Percentiles rank a stretch among this genome's conserved stretches.
These are phyloP conservation scores for Pseudopipra pipra DNA, from an alignment of 2,113 vertebrate genomes.

Conservation along the genomic window DNA sequence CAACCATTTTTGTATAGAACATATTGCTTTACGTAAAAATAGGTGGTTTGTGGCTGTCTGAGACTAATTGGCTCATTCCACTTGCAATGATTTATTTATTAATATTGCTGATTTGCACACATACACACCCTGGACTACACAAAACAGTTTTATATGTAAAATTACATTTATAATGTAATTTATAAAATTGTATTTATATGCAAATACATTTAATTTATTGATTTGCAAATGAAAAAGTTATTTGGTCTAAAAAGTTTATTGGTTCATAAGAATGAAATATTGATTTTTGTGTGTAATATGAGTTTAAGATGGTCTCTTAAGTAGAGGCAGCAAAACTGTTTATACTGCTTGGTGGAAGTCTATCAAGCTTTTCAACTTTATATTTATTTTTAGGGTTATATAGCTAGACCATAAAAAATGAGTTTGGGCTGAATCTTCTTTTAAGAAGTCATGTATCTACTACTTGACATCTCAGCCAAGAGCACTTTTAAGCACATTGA, in stretches of 20 bases:
- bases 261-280: slow-evolving; percentile 30
- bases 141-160: background rate
- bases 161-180: background rate
- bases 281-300: slow-evolving; percentile 7
- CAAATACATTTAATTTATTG: slow-evolving; percentile 44
- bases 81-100: background rate
- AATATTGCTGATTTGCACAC: background rate
- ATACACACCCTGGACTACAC: background rate
- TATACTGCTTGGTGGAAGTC: background rate
- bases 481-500: background rate
- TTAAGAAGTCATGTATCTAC: background rate
- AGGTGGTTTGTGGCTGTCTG: background rate
- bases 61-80: background rate
- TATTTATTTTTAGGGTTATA: background rate
- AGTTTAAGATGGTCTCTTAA: background rate
- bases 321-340: background rate
- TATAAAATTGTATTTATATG: background rate
- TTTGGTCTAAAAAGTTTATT: slow-evolving; percentile 14
- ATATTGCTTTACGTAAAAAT: background rate
- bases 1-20: background rate
- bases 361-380: background rate
- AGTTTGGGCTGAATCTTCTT: background rate
- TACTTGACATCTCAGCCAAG: background rate
- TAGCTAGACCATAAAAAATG: background rate
- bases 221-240: slow-evolving; percentile 23